Base-by-base conservation (phyloP, 1,140 invertebrate species). In the Leucophenga varia region DNA sequence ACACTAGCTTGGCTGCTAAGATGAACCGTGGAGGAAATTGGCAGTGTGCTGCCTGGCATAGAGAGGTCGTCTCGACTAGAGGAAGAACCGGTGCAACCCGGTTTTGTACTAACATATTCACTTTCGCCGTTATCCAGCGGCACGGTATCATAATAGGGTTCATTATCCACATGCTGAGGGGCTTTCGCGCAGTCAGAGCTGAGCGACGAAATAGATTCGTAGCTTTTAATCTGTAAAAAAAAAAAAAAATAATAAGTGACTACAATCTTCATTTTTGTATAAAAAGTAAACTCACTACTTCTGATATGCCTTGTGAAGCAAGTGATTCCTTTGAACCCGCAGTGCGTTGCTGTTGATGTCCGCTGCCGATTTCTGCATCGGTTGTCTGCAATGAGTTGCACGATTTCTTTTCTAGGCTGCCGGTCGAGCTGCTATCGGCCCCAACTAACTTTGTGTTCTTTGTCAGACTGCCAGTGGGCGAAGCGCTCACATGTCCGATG, bases 121-220 rank as follows among this genome's bases (percentile, higher is more conserved):
- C 84, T 86, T 57, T 88, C 86, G 58, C 81, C 80, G 52, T 84
- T 82, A 65, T 91, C 89, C 37, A 86, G 77, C 2, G 89, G 87
- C 30, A 91, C 89, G 47, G 86, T 87, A 76, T 91, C 89, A 58
- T 91, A 91, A 59, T 89, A 89, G 5, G 86, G 88, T 70, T 91
- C 89, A 56, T 86, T 70, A 34, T 75, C 73, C n/a, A 57, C 39
- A 30, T 57, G 61, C 44, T 67, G 64, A 32, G 57, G 52, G 28
- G 51, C 57, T 46, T 75, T 73, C 30, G 63, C 61, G 48, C 73
- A 67, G 38, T 75, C 73, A 22, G 73, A 75, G 25, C 80, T 82
- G 9, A 83, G 52, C 0, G 81, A 83, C 21, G 82, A 82, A 2
- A 83, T 80, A 9, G 80, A 82, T 65, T 82, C 81, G 53, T 81